phyloP scores from a whole-genome alignment of 2,888 invertebrate genomes.

The Tipula lateralis region DNA sequence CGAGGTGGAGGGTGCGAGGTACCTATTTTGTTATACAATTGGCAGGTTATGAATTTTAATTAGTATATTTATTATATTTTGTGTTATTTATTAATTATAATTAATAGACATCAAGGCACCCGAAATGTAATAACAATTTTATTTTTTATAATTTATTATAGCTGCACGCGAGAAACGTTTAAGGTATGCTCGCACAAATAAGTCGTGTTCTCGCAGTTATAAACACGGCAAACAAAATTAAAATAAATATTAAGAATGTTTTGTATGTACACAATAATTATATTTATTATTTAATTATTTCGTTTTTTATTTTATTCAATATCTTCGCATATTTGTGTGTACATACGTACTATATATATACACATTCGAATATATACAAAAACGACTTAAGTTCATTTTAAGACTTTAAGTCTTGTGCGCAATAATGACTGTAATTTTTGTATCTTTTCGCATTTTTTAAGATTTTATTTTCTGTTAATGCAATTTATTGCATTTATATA shows the following conservation, averaged over 20 bases:
- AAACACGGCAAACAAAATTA: not conserved
- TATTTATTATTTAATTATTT: conserved; percentile 19
- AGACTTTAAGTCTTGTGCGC: conserved; percentile 13
- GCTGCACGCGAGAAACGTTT: not conserved
- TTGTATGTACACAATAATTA: not conserved
- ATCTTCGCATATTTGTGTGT: not conserved
- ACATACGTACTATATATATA: not conserved
- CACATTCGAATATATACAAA: not conserved
- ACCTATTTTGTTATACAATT: not conserved
- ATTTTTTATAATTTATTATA: not conserved
- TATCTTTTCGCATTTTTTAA: not conserved
- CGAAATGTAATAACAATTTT: not conserved
- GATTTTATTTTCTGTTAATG: conserved; percentile 19
- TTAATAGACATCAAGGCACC: conserved; percentile 19
- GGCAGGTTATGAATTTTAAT: not conserved
- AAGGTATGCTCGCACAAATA: not conserved
- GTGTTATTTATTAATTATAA: not conserved
- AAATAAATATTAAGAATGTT: not conserved
- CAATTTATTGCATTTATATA: not conserved
- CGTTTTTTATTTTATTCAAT: not conserved
- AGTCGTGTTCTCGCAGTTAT: not conserved
- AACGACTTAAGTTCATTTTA: not conserved
- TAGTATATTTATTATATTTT: not conserved
- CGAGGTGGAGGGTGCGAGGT: not conserved
- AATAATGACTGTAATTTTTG: conserved; percentile 13